A percentile compares a stretch with the other conserved stretches of the same genome.
Conservation (phyloP, 2,113 vertebrate species). For the Brachyhypopomus gauderio region DNA sequence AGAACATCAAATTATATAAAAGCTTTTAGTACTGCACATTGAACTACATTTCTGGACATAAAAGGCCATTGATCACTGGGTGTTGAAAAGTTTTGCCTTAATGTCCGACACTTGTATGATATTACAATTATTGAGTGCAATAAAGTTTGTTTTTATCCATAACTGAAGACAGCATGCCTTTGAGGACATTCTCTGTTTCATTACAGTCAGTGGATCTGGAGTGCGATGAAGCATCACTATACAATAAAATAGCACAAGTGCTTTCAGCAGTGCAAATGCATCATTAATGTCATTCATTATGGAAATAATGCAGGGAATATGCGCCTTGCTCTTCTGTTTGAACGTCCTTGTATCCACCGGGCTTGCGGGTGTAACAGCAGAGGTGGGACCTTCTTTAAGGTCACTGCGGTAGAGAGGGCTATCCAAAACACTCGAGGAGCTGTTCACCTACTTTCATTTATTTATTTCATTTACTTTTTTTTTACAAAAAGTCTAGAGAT, state of each 20-base stretch:
- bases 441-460: slow-evolving; percentile 4
- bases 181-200: background rate
- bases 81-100: background rate
- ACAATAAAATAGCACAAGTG: slow-evolving; percentile 21
- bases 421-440: slow-evolving; percentile 5
- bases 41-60: background rate
- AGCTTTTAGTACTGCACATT: background rate
- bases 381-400: slow-evolving; percentile 28
- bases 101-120: slow-evolving; percentile 19
- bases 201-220: slow-evolving; percentile 24
- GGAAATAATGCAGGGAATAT: slow-evolving; percentile 8
- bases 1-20: background rate
- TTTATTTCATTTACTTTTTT: no score
- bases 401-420: slow-evolving; percentile 14
- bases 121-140: slow-evolving; percentile 6
- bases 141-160: slow-evolving; percentile 27
- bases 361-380: slow-evolving; percentile 15
- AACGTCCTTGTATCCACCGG: slow-evolving; percentile 27
- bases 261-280: slow-evolving; percentile 26
- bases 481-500: background rate
- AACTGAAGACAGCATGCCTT: background rate
- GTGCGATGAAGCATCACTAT: slow-evolving; percentile 14
- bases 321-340: slow-evolving; percentile 10
- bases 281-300: slow-evolving; percentile 23
- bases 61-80: slow-evolving; percentile 1